A percentile compares a stretch with the other conserved stretches of the same genome.
Evolutionary conservation across 2,113 vertebrate genomes (phyloP).

Genomic region (Oryzias woworae): DNA sequence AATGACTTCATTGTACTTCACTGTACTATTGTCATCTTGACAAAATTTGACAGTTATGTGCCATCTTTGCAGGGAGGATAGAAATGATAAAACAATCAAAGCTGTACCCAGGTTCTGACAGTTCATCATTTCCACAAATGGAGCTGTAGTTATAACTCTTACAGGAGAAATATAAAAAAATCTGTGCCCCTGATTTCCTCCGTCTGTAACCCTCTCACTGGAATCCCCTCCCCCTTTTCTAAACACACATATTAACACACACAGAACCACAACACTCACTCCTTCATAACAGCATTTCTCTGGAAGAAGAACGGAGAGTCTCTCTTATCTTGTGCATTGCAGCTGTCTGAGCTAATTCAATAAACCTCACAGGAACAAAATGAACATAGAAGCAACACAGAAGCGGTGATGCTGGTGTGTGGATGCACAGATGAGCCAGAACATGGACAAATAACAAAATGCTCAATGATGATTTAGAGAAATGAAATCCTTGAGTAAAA

Average conservation of each 20-base stretch:
- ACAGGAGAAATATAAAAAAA: constrained; percentile 61
- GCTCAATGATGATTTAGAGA: not conserved
- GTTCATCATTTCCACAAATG: constrained; percentile 24
- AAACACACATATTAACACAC: constrained; percentile 28
- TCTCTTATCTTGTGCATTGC: constrained; percentile 78
- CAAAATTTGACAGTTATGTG: constrained; percentile 4
- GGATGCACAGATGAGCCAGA: constrained; percentile 12
- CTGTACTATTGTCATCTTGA: constrained; percentile 1
- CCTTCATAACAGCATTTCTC: constrained; percentile 66
- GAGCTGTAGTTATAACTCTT: constrained; percentile 31
- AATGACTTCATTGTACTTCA: constrained; percentile 15
- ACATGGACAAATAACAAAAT: not conserved
- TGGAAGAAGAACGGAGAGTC: constrained; percentile 52
- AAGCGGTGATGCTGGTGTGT: constrained; percentile 5
- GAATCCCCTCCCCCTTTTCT: constrained; percentile 28
- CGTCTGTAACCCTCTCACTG: constrained; percentile 50
- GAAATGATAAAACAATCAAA: constrained; percentile 41
- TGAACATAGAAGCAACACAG: constrained; percentile 65
- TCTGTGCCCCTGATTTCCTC: constrained; percentile 45
- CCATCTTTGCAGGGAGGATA: constrained; percentile 3
- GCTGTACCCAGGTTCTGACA: constrained; percentile 43
- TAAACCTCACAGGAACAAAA: constrained; percentile 78
- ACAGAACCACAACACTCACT: constrained; percentile 45
- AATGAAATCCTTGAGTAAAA: constrained; percentile 1
- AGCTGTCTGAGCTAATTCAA: constrained; percentile 80